These are phyloP conservation scores for Incurvaria masculella DNA, from an alignment of 2,888 invertebrate species.

Conservation along the genomic window DNA sequence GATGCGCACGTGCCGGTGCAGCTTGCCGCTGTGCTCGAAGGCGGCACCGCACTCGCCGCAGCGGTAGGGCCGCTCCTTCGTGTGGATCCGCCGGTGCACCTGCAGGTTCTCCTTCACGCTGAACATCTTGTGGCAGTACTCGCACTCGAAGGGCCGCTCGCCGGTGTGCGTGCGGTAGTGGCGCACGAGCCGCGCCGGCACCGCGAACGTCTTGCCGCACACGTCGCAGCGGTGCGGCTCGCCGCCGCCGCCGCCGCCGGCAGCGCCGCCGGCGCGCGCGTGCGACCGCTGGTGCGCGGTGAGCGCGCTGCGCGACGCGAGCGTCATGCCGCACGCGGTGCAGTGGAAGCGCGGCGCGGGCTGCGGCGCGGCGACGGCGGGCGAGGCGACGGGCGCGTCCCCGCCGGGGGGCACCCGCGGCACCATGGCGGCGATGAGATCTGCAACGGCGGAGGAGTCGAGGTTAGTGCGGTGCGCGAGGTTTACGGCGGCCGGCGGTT, in stretches of 20 bases:
- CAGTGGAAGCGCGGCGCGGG: constrained; percentile 29
- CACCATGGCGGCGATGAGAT: constrained; percentile 15
- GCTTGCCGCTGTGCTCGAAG: constrained; percentile 87
- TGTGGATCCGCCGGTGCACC: constrained; percentile 86
- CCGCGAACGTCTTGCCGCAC: constrained; percentile 87
- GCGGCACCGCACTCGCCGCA: constrained; percentile 86
- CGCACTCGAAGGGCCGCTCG: constrained; percentile 87
- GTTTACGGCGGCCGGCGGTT: constrained; percentile 15
- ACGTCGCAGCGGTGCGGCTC: constrained; percentile 89
- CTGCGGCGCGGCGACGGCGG: constrained; percentile 50
- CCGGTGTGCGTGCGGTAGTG: constrained; percentile 90
- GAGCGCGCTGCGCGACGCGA: constrained; percentile 71
- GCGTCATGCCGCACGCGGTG: constrained; percentile 69
- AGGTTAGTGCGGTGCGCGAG: constrained; percentile 11
- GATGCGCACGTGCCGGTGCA: constrained; percentile 87
- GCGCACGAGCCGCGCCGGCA: constrained; percentile 79
- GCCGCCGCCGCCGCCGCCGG: constrained; percentile 28
- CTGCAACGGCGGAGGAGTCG: constrained; percentile 41
- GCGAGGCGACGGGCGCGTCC: constrained; percentile 48
- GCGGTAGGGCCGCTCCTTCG: constrained; percentile 87
- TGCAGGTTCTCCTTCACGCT: constrained; percentile 91
- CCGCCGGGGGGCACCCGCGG: constrained; percentile 30
- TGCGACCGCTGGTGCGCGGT: constrained; percentile 69
- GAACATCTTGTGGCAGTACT: constrained; percentile 89
- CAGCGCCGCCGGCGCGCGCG: constrained; percentile 44